Evolutionary conservation across 2,113 vertebrate genomes (phyloP).

Genomic region (Callipepla californica): DNA sequence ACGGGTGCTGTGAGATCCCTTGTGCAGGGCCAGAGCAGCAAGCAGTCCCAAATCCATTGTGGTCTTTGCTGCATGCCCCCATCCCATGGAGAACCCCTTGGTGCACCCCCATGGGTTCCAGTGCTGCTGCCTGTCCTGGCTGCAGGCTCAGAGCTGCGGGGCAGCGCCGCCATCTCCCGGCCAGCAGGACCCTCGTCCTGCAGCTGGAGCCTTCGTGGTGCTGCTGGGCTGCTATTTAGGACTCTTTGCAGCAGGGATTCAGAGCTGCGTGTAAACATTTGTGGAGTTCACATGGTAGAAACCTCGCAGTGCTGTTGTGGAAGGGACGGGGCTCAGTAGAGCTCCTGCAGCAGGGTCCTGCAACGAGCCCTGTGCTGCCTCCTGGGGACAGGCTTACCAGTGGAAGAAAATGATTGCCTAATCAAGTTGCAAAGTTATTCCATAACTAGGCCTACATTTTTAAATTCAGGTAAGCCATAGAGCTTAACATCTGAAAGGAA

Average conservation of each 20-base stretch:
- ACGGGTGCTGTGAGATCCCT: neutral
- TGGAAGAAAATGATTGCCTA: no score
- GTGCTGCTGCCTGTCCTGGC: neutral
- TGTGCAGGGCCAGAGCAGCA: neutral
- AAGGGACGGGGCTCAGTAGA: neutral
- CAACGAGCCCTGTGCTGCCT: neutral
- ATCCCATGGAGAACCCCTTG: no score
- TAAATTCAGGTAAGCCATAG: neutral
- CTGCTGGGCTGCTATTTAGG: neutral
- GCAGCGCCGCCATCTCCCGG: neutral
- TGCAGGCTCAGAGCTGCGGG: neutral
- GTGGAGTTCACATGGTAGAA: neutral
- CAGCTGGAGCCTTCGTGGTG: neutral
- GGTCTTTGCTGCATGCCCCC: neutral
- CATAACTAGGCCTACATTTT: neutral
- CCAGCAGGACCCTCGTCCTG: neutral
- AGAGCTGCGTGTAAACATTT: neutral
- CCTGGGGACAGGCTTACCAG: neutral
- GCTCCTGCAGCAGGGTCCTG: neutral
- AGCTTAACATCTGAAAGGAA: fast-evolving
- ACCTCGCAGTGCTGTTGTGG: no score
- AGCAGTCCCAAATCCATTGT: no score
- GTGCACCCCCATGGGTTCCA: neutral
- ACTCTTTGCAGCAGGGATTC: neutral
- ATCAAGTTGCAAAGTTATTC: no score